These are phyloP conservation scores for Tonatia bakeri DNA, from an alignment of 2,113 vertebrate species.

Conservation along the genomic window DNA sequence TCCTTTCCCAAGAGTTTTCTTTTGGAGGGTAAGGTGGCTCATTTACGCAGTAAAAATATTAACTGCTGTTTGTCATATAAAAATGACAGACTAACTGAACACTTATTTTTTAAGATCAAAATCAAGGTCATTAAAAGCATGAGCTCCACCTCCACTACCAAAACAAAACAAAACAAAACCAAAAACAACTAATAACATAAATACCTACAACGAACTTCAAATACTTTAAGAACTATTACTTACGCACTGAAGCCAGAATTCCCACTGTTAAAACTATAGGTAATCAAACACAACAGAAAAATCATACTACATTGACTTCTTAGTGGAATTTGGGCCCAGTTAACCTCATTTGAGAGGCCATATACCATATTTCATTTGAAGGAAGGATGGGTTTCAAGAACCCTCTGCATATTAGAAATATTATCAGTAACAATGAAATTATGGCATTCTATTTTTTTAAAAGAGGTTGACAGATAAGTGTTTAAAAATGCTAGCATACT, in stretches of 20 bases:
- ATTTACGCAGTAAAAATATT: neutral
- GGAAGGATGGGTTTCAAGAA: neutral
- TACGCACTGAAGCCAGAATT: constrained; percentile 28
- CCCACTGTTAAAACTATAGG: constrained; percentile 27
- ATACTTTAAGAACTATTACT: constrained; percentile 44
- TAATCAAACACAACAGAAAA: neutral
- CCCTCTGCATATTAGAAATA: neutral
- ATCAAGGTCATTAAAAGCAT: constrained; percentile 57
- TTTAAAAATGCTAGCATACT: neutral
- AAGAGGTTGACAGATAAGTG: neutral
- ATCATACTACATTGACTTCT: neutral
- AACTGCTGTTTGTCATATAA: constrained; percentile 63
- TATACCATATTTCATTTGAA: neutral
- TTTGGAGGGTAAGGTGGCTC: neutral
- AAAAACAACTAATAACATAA: neutral
- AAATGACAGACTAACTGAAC: constrained; percentile 65
- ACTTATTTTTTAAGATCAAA: constrained; percentile 64
- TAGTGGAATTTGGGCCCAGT: neutral
- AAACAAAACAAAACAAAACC: neutral
- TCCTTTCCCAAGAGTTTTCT: neutral
- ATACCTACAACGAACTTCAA: constrained; percentile 24
- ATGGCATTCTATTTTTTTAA: neutral
- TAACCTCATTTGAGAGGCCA: neutral
- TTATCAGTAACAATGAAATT: neutral
- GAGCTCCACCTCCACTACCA: no score